These are phyloP conservation scores for Drosophila colorata DNA, from an alignment of 2,888 invertebrate genomes.

Conservation along the genomic window DNA sequence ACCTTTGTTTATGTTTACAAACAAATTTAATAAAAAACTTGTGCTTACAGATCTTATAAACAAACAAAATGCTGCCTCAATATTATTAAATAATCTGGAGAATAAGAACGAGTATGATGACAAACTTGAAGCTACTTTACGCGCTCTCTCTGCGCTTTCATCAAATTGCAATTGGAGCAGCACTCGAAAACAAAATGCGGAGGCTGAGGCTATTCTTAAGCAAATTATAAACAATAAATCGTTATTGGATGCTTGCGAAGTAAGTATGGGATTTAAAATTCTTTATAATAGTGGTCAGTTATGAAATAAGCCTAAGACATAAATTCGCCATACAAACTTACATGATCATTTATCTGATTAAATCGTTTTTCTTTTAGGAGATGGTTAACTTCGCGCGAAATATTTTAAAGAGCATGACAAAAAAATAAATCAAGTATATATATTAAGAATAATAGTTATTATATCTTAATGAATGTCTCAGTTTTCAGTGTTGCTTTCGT, in stretches of 20 bases:
- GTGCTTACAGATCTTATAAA: constrained; percentile 48
- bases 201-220: constrained; percentile 35
- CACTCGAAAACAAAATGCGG: constrained; percentile 24
- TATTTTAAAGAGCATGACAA: constrained; percentile 27
- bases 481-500: background rate
- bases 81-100: constrained; percentile 47
- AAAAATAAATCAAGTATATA: constrained; percentile 24
- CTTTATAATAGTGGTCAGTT: too few relatives aligned
- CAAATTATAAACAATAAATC: constrained; percentile 48
- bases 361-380: constrained; percentile 37
- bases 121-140: constrained; percentile 63
- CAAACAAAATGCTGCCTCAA: constrained; percentile 50
- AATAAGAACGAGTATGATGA: constrained; percentile 61
- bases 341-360: background rate
- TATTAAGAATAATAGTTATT: background rate
- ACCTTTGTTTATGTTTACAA: background rate
- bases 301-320: too few relatives aligned
- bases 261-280: constrained; percentile 20
- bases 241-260: constrained; percentile 52
- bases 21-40: background rate
- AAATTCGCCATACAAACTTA: too few relatives aligned
- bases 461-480: background rate
- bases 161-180: constrained; percentile 37
- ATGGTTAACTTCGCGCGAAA: constrained; percentile 42
- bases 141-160: constrained; percentile 63